Conservation (phyloP, 1,140 invertebrate species). For the Caenorhabditis remanei region DNA sequence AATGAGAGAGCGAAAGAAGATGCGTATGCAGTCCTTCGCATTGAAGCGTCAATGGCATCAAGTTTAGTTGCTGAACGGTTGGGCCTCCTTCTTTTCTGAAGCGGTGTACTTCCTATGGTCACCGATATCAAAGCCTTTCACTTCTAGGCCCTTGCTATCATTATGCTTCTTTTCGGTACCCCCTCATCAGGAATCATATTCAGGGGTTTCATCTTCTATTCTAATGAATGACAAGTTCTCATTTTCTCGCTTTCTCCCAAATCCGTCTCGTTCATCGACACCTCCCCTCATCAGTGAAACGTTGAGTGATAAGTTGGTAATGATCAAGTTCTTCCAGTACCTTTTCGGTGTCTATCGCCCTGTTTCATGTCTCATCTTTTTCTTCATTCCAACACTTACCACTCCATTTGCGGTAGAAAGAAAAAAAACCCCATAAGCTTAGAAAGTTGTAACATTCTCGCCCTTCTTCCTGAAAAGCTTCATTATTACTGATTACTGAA, state of each 20-base stretch:
- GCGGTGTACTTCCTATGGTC: constrained; percentile 53
- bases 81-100: constrained; percentile 22
- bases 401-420: neutral
- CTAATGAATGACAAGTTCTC: constrained; percentile 8
- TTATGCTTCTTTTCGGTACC: constrained; percentile 23
- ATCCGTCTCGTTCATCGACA: constrained; percentile 4
- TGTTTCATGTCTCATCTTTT: neutral
- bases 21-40: constrained; percentile 37
- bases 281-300: constrained; percentile 18
- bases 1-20: constrained; percentile 25
- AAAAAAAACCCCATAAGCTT: neutral
- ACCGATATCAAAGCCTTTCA: constrained; percentile 52
- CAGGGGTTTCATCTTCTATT: neutral
- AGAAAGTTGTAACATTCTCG: neutral
- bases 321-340: constrained; percentile 47
- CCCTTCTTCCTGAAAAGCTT: neutral
- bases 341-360: neutral
- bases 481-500: constrained; percentile 15
- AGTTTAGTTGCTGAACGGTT: constrained; percentile 55
- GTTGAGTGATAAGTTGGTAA: constrained; percentile 42
- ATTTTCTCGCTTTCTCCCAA: neutral
- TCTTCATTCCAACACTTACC: neutral
- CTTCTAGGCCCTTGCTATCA: constrained; percentile 12
- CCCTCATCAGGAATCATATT: constrained; percentile 7
- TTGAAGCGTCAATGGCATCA: constrained; percentile 51